Percentiles rank a stretch among this genome's conserved stretches.
These are phyloP conservation scores for Rapana venosa DNA, from an alignment of 2,888 invertebrate species.

Conservation along the genomic window DNA sequence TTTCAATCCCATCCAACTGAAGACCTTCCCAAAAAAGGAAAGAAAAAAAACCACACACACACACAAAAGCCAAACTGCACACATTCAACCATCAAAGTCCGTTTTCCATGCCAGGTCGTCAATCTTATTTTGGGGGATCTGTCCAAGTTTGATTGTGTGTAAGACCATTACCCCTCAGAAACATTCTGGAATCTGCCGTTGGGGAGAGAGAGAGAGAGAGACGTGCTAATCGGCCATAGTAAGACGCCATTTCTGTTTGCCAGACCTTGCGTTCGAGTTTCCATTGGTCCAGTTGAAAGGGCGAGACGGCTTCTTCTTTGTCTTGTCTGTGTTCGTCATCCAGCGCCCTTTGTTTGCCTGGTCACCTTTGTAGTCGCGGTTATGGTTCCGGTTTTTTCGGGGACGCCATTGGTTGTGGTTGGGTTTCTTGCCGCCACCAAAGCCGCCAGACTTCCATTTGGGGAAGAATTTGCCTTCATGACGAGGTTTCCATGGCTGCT, in stretches of 20 bases:
- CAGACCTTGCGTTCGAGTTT: neutral
- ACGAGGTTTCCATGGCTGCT: too few species aligned
- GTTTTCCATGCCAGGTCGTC: neutral
- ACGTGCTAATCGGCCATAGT: too few species aligned
- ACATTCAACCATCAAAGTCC: neutral
- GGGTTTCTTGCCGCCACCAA: neutral
- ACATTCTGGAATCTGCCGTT: too few species aligned
- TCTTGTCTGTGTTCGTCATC: neutral
- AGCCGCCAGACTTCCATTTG: neutral
- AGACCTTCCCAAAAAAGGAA: too few species aligned
- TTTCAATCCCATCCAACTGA: too few species aligned
- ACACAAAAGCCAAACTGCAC: neutral
- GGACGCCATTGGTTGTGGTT: neutral
- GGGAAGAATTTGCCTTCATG: too few species aligned
- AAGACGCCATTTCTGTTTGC: too few species aligned
- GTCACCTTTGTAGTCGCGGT: neutral
- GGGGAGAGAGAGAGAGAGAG: too few species aligned
- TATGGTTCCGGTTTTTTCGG: too few species aligned
- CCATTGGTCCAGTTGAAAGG: neutral
- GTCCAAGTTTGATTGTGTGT: too few species aligned
- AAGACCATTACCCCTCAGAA: too few species aligned
- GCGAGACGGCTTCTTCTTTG: neutral
- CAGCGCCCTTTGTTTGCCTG: neutral
- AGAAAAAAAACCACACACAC: neutral
- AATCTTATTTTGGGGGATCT: too few species aligned